Conservation (phyloP, 2,888 invertebrate species). For the Oscheius sp. region DNA sequence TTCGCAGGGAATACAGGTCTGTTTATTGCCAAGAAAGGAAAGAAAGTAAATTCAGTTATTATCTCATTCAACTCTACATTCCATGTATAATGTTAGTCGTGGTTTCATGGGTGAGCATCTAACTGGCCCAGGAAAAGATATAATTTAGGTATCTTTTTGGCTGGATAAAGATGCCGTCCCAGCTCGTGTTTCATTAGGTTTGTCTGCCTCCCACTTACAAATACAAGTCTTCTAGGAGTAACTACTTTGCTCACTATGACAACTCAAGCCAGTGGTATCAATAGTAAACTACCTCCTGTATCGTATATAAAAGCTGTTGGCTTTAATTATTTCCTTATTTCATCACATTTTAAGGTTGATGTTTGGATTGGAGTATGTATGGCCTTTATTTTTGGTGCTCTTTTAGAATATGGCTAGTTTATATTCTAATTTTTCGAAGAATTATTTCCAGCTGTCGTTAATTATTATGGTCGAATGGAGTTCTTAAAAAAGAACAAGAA, state of each 20-base stretch:
- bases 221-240: slow-evolving; percentile 67
- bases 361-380: slow-evolving; percentile 77
- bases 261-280: slow-evolving; percentile 76
- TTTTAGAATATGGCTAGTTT: slow-evolving; percentile 97
- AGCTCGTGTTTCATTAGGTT: slow-evolving; percentile 70
- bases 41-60: slow-evolving; percentile 59
- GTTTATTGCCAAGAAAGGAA: background rate
- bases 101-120: slow-evolving; percentile 69
- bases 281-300: slow-evolving; percentile 73
- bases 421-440: slow-evolving; percentile 74
- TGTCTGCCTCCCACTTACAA: too few relatives aligned
- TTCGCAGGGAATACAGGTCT: slow-evolving; percentile 68
- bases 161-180: slow-evolving; percentile 69
- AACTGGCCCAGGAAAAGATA: slow-evolving; percentile 69
- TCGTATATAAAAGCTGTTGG: slow-evolving; percentile 67
- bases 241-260: slow-evolving; percentile 68
- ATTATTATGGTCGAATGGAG: slow-evolving; percentile 72
- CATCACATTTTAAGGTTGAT: slow-evolving; percentile 73
- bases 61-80: slow-evolving; percentile 87
- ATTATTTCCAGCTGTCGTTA: slow-evolving; percentile 75
- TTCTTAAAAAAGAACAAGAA: slow-evolving; percentile 60
- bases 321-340: too few relatives aligned
- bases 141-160: too few relatives aligned
- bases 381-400: slow-evolving; percentile 95
- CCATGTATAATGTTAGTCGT: slow-evolving; percentile 93